phyloP scores from a whole-genome alignment of 1,140 invertebrate species.

The Drosophila prosaltans region DNA sequence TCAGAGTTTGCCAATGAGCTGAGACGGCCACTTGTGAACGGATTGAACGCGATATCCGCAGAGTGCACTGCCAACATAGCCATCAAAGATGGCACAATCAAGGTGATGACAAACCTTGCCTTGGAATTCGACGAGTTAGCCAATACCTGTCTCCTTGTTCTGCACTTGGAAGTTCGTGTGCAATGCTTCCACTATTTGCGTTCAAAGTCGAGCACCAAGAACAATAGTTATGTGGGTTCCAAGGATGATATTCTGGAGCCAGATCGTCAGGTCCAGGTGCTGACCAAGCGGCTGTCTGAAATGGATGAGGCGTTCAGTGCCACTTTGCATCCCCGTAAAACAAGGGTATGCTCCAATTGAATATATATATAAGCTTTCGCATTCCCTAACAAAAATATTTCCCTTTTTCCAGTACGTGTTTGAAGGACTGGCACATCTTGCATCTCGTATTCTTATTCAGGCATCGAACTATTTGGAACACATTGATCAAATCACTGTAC shows the following conservation, averaged over 20 bases:
- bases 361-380: no score
- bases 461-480: constrained; percentile 91
- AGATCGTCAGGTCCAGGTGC: constrained; percentile 91
- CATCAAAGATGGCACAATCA: constrained; percentile 82
- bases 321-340: constrained; percentile 89
- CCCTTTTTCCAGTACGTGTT: constrained; percentile 92
- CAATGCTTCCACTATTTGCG: constrained; percentile 96
- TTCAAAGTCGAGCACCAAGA: constrained; percentile 75
- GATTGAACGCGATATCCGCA: constrained; percentile 48
- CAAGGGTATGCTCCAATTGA: constrained; percentile 85
- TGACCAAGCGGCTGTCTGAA: constrained; percentile 90
- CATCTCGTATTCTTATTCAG: constrained; percentile 93
- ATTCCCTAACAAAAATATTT: background rate
- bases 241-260: constrained; percentile 87
- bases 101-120: constrained; percentile 86
- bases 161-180: constrained; percentile 96
- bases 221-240: constrained; percentile 71
- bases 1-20: constrained; percentile 84
- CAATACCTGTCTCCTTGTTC: constrained; percentile 94
- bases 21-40: constrained; percentile 80
- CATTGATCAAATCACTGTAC: constrained; percentile 91
- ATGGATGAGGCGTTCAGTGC: constrained; percentile 92
- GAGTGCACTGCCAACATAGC: constrained; percentile 63
- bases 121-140: constrained; percentile 94
- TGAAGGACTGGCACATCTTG: constrained; percentile 94